A percentile compares a stretch with the other conserved stretches of the same genome.
These are phyloP conservation scores for Taeniopygia guttata DNA, from an alignment of 2,797 vertebrate genomes.

Conservation along the genomic window DNA sequence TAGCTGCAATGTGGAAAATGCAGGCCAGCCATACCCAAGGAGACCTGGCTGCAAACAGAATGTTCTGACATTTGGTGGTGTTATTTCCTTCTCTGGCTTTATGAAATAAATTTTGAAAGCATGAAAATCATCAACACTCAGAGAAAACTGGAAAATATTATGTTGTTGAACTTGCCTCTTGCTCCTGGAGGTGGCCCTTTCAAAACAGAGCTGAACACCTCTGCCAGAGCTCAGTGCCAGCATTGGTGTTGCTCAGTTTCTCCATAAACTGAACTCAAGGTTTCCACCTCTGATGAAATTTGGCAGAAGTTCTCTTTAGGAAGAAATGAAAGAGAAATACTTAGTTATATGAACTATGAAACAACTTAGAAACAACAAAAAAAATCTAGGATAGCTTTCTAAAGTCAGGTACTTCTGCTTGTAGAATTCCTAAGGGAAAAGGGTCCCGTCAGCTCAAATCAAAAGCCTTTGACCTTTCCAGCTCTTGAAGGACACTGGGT, in stretches of 20 bases:
- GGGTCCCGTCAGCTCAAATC: neutral
- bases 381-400: neutral
- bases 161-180: neutral
- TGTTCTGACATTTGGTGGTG: neutral
- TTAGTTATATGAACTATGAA: neutral
- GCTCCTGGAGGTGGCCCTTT: conserved; percentile 33
- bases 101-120: neutral
- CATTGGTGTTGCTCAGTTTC: neutral
- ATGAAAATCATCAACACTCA: neutral
- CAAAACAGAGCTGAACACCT: conserved; percentile 22
- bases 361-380: neutral
- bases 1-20: neutral
- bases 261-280: neutral
- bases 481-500: neutral
- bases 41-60: neutral
- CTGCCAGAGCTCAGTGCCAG: neutral
- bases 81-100: neutral
- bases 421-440: neutral
- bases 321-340: neutral
- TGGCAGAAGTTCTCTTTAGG: neutral
- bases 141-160: conserved; percentile 39
- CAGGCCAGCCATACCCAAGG: neutral
- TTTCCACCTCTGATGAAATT: conserved; percentile 1
- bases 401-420: neutral
- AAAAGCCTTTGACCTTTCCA: neutral